Evolutionary conservation across 2,113 vertebrate genomes (phyloP), one percentile per base, ranked within the genome.

Genomic region (Enhydra lutris): DNA sequence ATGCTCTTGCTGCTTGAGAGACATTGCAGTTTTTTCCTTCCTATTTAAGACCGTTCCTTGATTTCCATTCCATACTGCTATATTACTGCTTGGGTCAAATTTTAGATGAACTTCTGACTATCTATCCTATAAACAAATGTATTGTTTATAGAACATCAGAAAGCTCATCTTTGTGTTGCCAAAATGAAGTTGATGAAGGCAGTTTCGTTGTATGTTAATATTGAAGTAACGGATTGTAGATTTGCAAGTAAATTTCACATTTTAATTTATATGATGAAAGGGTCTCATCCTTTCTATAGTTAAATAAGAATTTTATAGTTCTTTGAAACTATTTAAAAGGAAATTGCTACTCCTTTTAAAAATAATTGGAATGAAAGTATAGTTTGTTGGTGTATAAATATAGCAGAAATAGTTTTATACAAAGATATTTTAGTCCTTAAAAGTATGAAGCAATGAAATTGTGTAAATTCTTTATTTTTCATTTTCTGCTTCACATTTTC

Each of bases 361-460:
- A 97, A 90, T 80, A 91, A 81, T 57, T 92, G 83, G 67, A 96
- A 96, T 95, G 15, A 90, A 92, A 96, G 39, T 71, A 96, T 95
- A 21, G 18, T 12, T 36, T 65, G 34, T 85, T 97, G 90, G 45
- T 95, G 1, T 90, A 92, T 82, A 80, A 97, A 97, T 96, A 83
- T 29, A 95, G 5, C 69, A 96, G 21, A 52, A 80, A 67, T 89
- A 86, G 94, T 97, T 98, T 98, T 98, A 83, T 98, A 88, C 23
- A 97, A 95, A 84, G 55, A 83, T 95, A 97, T 96, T 91, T 57
- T 98, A 42, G 95, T 96, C 95, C 91, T 98, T 97, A 94, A 97
- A 78, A 47, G 21, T 94, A 21, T 94, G 69, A 93, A 91, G 52
- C 91, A 94, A 91, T 96, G 93, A 97, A 96, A 63, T 98, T 91